Base-by-base conservation (phyloP, 2,113 vertebrate genomes). In the Prochilodus magdalenae region DNA sequence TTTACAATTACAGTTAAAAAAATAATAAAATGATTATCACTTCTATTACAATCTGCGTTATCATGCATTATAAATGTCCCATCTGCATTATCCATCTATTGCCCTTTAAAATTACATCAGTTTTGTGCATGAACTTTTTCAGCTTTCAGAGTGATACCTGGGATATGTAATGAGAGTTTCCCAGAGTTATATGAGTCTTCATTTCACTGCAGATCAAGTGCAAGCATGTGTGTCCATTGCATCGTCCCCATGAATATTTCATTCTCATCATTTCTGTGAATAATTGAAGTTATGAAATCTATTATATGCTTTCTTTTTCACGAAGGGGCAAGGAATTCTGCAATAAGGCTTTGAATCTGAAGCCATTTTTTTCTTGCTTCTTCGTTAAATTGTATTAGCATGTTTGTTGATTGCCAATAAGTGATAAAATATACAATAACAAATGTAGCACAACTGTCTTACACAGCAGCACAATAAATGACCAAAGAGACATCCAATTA, bases 21-120 rank as follows among this genome's bases (percentile, higher is more conserved):
- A 51, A 26, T 75, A 24, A 22, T 75, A 24, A 22, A 0, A 53
- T 89, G 87, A 88, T 86, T 14, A 57, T 33, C 20, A 27, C 53
- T 5, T 16, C 53, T 55, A 77, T 24, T 15, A 20, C 20, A 65
- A 47, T 27, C 11, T 53, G 60, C 11, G n/a, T 49, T 49, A 63
- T 15, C 24, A 63, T 27, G 53, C 53, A 5, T 22, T 14, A 55
- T 55, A 22, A 18, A 55, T 55, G 20, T 55, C n/a, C n/a, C n/a
- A n/a, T n/a, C n/a, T n/a, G n/a, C n/a, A n/a, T n/a, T n/a, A n/a
- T n/a, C 22, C 22, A 22, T 20, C 53, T 55, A 55, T 22, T 55
- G 53, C 6, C 59, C 59, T 10, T 0, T 30, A 30, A 29, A 29
- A 65, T 67, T 36, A 20, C 30, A 67, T 10, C 16, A 22, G 0